Evolutionary conservation across 2,797 vertebrate species (phyloP), one percentile per base, ranked within the genome.

Genomic region (Buphagus erythrorhynchus): DNA sequence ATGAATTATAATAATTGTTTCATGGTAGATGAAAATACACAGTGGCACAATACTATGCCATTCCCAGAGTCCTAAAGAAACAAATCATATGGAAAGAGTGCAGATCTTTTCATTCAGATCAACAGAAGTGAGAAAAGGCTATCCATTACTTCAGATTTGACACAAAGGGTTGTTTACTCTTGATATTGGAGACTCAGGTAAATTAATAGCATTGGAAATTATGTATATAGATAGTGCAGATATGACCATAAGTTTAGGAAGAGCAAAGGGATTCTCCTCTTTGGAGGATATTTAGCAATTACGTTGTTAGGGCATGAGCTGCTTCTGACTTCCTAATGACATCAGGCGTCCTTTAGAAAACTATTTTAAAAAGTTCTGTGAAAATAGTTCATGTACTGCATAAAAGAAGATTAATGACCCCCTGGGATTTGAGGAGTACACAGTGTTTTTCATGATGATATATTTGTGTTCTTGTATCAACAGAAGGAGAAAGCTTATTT

Each of bases 1-100:
- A 87, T 93, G 92, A 78, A 74, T 97, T 97, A 86, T 86, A 74
- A 72, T 95, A 74, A 72, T 95, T 93, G 57, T 96, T 92, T 95
- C 78, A 31, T 72, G 78, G 86, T 85, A 95, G 86, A 85, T 63
- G 52, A 96, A 96, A 93, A 94, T 96, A 91, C 74, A 69, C 31
- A 46, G 93, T 96, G 85, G 73, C 89, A 89, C 68, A 92, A 21
- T 10, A 73, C 86, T 94, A 62, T 87, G 35, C 80, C 31, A 46
- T 91, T 94, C 48, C 14, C 59, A 91, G 68, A 73, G 79, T 89
- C 73, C 73, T 88, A 43, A 69, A 63, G 74, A 95, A 97, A 82
- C 76, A 94, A 82, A 90, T 87, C 48, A 42, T 38, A 68, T 45
- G 46, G 36, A 71, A 76, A 61, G 25, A 33, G 48, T 28, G 19